These are phyloP conservation scores for Oligia strigilis DNA, from an alignment of 2,888 invertebrate species.

Conservation along the genomic window DNA sequence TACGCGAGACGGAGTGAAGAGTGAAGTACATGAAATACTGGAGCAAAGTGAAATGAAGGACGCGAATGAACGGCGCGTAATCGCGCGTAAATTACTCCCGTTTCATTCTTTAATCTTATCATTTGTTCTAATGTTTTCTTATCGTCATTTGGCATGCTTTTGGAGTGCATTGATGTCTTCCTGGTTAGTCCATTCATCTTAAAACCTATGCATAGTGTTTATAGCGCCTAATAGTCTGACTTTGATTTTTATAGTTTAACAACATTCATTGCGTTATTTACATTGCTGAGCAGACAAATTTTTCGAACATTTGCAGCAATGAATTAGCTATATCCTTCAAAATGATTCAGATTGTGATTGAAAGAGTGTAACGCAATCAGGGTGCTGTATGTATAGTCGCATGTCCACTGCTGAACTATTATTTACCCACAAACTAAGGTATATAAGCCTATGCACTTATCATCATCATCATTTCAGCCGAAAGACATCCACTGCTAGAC, in stretches of 20 bases:
- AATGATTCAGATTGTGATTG: neutral
- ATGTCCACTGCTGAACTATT: neutral
- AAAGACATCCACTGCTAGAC: no score
- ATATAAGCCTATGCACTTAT: neutral
- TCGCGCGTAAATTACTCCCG: conserved; percentile 58
- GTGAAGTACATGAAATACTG: conserved; percentile 43
- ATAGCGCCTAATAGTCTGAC: no score
- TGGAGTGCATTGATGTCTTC: conserved; percentile 1
- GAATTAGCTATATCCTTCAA: no score
- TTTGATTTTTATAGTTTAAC: neutral
- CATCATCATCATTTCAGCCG: no score
- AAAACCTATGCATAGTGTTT: neutral
- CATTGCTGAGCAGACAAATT: neutral
- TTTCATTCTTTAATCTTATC: conserved; percentile 61
- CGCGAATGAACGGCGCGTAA: conserved; percentile 61
- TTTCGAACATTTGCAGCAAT: neutral
- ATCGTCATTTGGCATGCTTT: conserved; percentile 68
- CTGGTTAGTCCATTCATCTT: neutral
- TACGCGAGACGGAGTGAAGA: conserved; percentile 36
- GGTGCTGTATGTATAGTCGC: neutral
- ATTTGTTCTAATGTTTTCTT: conserved; percentile 65
- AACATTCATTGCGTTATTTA: neutral
- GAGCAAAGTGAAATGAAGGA: conserved; percentile 62
- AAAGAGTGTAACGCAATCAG: neutral
- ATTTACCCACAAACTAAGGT: neutral